Percentiles rank a stretch among this genome's conserved stretches.
These are phyloP conservation scores for Noctua janthe DNA, from an alignment of 2,888 invertebrate species.

Conservation along the genomic window DNA sequence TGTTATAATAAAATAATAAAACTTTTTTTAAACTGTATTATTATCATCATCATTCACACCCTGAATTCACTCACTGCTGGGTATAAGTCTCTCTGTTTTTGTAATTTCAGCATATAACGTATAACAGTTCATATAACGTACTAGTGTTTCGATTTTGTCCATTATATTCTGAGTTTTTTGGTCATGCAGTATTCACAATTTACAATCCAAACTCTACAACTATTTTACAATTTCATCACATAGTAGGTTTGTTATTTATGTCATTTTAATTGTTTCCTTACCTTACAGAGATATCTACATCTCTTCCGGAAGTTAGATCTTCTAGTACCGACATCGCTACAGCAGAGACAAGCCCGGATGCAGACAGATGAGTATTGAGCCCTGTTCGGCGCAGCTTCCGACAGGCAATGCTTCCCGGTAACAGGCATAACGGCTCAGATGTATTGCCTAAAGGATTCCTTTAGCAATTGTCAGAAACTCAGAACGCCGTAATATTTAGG, in stretches of 20 bases:
- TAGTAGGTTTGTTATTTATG: background rate
- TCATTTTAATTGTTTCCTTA: background rate
- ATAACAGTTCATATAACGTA: too few relatives aligned
- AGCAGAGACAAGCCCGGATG: conserved; percentile 59
- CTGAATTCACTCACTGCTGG: too few relatives aligned
- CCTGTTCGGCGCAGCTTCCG: conserved; percentile 65
- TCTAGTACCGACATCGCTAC: conserved; percentile 17
- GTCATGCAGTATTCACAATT: background rate
- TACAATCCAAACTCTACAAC: background rate
- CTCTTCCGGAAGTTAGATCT: conserved; percentile 32
- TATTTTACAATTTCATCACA: background rate
- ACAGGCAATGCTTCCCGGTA: conserved; percentile 57
- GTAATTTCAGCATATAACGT: too few relatives aligned
- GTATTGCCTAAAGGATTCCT: conserved; percentile 37
- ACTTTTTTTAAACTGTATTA: too few relatives aligned
- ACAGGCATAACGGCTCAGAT: conserved; percentile 48
- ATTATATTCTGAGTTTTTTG: too few relatives aligned
- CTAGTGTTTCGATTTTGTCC: too few relatives aligned
- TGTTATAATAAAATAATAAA: too few relatives aligned
- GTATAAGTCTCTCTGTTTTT: too few relatives aligned
- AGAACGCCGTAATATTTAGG: background rate
- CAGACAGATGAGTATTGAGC: conserved; percentile 69
- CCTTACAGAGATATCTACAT: conserved; percentile 4
- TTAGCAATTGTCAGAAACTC: background rate
- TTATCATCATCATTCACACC: too few relatives aligned